Percentiles rank a stretch among this genome's conserved stretches.
Conservation (phyloP, 2,113 vertebrate species). For the Mohoua ochrocephala region DNA sequence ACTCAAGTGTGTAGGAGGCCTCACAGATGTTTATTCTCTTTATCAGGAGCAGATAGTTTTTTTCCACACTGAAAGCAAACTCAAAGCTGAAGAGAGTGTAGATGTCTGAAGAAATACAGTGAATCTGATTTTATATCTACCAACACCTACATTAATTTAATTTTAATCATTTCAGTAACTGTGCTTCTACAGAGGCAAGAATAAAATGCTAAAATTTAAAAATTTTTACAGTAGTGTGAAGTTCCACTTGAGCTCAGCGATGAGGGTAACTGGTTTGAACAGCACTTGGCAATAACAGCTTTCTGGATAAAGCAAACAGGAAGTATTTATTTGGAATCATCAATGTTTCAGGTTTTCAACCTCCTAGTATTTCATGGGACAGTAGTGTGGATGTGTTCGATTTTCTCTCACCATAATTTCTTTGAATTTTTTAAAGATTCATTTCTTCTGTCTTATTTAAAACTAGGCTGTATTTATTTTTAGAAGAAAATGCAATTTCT, state of each 20-base stretch:
- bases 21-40: neutral
- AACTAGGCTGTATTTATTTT: neutral
- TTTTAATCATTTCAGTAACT: neutral
- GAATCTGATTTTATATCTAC: neutral
- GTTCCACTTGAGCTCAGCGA: neutral
- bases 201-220: neutral
- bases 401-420: neutral
- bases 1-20: neutral
- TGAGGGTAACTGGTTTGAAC: neutral
- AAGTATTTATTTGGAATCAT: neutral
- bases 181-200: neutral
- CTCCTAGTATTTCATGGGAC: neutral
- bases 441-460: neutral
- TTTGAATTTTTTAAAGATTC: neutral
- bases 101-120: neutral
- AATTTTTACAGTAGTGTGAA: neutral
- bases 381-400: neutral
- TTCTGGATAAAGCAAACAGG: neutral
- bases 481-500: neutral
- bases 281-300: neutral
- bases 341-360: neutral
- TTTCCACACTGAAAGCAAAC: neutral
- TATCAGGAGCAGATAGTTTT: neutral
- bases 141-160: accelerated
- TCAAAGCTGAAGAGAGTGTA: neutral